Percentiles rank a stretch among this genome's conserved stretches.
Conservation (phyloP, 2,113 vertebrate genomes). For the Nothocercus nigrocapillus region DNA sequence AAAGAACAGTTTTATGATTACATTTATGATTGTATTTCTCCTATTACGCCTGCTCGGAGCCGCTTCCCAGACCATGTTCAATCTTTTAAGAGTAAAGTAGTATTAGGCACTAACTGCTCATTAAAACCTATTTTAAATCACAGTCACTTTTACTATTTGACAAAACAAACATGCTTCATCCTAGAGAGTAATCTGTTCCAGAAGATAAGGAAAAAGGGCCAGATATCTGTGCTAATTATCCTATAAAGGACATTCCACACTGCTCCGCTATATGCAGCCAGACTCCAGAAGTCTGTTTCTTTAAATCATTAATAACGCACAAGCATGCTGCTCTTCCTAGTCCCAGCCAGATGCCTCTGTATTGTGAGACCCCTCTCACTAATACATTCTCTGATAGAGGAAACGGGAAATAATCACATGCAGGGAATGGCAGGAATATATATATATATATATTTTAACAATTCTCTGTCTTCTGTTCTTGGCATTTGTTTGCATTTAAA, state of each 20-base stretch:
- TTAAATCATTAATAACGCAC: constrained; percentile 56
- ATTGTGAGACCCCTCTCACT: neutral
- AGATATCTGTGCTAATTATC: constrained; percentile 14
- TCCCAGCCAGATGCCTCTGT: constrained; percentile 57
- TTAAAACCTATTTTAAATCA: neutral
- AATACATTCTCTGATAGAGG: constrained; percentile 1
- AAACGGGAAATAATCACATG: constrained; percentile 28
- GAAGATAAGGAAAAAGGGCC: constrained; percentile 42
- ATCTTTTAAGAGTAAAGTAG: neutral
- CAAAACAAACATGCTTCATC: constrained; percentile 25
- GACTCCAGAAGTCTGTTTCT: neutral
- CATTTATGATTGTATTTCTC: neutral
- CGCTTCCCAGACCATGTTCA: neutral
- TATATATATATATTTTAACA: neutral
- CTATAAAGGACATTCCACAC: constrained; percentile 2
- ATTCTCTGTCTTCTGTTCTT: neutral
- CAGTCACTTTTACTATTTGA: neutral
- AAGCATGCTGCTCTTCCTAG: constrained; percentile 9
- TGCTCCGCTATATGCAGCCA: neutral
- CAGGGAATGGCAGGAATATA: neutral
- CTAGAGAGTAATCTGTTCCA: neutral
- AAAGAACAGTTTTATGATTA: neutral
- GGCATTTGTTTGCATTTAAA: constrained; percentile 30
- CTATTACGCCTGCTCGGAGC: accelerated
- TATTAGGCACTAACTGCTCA: neutral